phyloP scores from a whole-genome alignment of 2,113 vertebrate genomes.

The Riparia riparia region DNA sequence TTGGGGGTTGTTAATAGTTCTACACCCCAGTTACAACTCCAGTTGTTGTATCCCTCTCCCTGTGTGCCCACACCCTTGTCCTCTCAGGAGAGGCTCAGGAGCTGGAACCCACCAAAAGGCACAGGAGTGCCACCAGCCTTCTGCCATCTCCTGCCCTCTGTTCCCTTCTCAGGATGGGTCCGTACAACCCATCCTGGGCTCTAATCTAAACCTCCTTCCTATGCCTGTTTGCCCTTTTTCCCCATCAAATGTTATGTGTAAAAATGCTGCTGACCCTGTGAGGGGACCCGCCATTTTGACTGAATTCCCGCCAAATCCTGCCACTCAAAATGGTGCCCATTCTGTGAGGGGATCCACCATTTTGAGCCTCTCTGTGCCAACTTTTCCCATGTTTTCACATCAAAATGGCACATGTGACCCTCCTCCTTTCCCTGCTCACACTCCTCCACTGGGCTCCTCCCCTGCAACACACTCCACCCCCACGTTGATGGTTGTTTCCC shows the following conservation, averaged over 20 bases:
- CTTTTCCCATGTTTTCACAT: too few species aligned
- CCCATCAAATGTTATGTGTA: not conserved
- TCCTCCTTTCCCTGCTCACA: too few species aligned
- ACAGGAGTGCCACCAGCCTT: not conserved
- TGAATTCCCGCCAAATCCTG: too few species aligned
- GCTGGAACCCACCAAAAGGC: not conserved
- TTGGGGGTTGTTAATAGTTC: not conserved
- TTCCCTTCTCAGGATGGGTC: not conserved
- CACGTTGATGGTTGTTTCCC: too few species aligned
- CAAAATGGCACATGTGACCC: too few species aligned
- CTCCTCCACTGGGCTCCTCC: too few species aligned
- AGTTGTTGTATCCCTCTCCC: not conserved
- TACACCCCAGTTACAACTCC: not conserved
- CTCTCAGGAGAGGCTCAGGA: not conserved
- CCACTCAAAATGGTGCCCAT: too few species aligned
- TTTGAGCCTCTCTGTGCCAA: too few species aligned
- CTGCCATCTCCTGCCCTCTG: not conserved
- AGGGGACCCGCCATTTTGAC: too few species aligned
- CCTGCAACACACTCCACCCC: too few species aligned
- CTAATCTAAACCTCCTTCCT: not conserved
- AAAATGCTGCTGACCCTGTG: not conserved
- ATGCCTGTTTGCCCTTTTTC: not conserved
- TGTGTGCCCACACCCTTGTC: not conserved
- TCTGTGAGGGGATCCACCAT: too few species aligned
- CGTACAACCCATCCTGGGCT: not conserved